Base-by-base conservation (phyloP, 2,888 invertebrate genomes). In the Cosmopolites sordidus region DNA sequence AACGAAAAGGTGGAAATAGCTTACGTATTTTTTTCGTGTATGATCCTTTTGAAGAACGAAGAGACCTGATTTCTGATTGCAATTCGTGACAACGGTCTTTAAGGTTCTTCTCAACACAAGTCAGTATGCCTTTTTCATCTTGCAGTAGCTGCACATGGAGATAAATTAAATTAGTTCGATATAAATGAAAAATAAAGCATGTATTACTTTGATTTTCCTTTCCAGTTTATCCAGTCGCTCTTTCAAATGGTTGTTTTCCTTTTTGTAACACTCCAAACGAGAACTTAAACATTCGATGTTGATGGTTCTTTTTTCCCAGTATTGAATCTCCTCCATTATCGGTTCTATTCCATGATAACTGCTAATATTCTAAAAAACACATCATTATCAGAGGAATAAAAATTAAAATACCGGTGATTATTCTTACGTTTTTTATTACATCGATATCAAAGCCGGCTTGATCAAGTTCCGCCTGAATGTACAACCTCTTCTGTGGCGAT, bases 381-480 rank as follows among this genome's bases (percentile, higher is more conserved):
- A n/a, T n/a, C n/a, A n/a, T n/a, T n/a, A n/a, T n/a, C n/a, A n/a
- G n/a, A n/a, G n/a, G n/a, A n/a, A n/a, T n/a, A n/a, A n/a, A n/a
- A n/a, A n/a, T n/a, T n/a, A n/a, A n/a, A n/a, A n/a, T n/a, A n/a
- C n/a, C n/a, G n/a, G n/a, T n/a, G n/a, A n/a, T 22, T 22, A 3
- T 22, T 5, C 41, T 52, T 60, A 82, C 83, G 77, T 82, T 81
- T 68, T 81, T 82, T 59, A 83, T 75, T 50, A 77, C 74, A 39
- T 76, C 71, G 40, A 82, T 77, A 68, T 88, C 87, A 62, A 89
- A 84, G 8, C 89, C 89, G 48, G 90, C 89, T 71, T 91, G 89
- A 64, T 86, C 87, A 58, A 91, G 71, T 72, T 89, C 90, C 0
- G 89, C 90, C 75, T 92, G 92, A 46, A 92, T 83, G 69, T 92